Evolutionary conservation across 1,140 invertebrate genomes (phyloP), one percentile per base, ranked within the genome.

Genomic region (Drosophila asahinai): DNA sequence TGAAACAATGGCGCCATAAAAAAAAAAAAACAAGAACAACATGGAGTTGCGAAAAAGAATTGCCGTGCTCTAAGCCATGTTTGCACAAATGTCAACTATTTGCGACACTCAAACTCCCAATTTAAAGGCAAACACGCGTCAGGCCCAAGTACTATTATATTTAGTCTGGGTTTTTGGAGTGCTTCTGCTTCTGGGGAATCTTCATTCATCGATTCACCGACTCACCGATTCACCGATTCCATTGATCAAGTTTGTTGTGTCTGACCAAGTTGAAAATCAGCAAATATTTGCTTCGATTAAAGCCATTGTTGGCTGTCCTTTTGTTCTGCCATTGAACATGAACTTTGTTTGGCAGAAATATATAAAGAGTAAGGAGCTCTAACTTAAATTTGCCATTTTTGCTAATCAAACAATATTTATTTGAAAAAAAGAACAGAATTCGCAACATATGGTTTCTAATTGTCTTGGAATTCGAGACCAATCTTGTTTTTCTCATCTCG

Each of bases 51-150:
- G 12, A 38, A 38, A 25, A 40, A 25, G 14, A 22, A 38, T 22
- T 17, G 11, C n/a, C 5, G 11, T 0, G 15, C 9, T 30, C 9
- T 2, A 25, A 42, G 14, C 4, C 15, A 14, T 66, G 19, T 66
- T 66, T 66, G 58, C 58, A 63, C 63, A 74, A 52, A 45, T 74
- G 71, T 40, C 30, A 11, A 36, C 8, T 61, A 45, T 61, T 74
- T 74, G 19, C 27, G 8, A 60, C 22, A 55, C 25, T 38, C 33
- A 22, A 58, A 48, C 52, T 33, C 19, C 27, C 9, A 40, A 19
- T 38, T 48, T 40, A 3, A 11, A 45, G 14, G 2, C 54, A 73
- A 43, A 42, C 42, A 40, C 15, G 7, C 38, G 43, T 12, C 9
- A 55, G 14, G 25, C 25, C 1, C 4, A 7, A 8, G 14, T 27